These are phyloP conservation scores for Caenorhabditis inopinata DNA, from an alignment of 1,140 invertebrate species.

Conservation along the genomic window DNA sequence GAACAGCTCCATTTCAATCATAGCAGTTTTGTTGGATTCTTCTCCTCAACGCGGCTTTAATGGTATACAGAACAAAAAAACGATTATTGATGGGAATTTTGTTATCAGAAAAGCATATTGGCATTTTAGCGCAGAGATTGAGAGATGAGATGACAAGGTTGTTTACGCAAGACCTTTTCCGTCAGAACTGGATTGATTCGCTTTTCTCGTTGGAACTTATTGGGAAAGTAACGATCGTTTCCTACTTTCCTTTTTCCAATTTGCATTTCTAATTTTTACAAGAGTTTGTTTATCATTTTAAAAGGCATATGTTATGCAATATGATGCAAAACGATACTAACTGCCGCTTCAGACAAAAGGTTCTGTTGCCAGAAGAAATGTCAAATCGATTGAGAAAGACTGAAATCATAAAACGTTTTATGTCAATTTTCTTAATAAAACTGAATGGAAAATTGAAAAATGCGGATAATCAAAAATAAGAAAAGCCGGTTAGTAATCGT, in stretches of 20 bases:
- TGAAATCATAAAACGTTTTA: too few species aligned
- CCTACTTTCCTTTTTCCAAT: neutral
- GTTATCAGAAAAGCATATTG: conserved; percentile 3
- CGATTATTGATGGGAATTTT: conserved; percentile 19
- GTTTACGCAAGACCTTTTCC: conserved; percentile 21
- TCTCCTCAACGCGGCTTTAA: neutral
- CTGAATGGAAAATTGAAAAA: too few species aligned
- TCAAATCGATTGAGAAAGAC: too few species aligned
- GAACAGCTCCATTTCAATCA: neutral
- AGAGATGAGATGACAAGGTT: conserved; percentile 28
- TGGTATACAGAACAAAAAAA: conserved; percentile 26
- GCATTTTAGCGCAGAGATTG: conserved; percentile 28
- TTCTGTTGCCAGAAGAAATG: too few species aligned
- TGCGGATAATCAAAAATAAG: too few species aligned
- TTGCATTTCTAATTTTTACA: conserved; percentile 32
- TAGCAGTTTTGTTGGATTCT: neutral
- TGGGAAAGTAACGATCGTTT: conserved; percentile 14
- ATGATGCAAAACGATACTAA: neutral
- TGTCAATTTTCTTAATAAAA: too few species aligned
- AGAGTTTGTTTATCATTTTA: neutral
- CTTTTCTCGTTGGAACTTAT: neutral
- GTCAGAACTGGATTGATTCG: conserved; percentile 15
- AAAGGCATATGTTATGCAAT: neutral
- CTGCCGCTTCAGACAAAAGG: too few species aligned
- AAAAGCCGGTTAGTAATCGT: too few species aligned